Conservation (phyloP, 1,140 invertebrate species). For the Brevipalpus yothersi region DNA sequence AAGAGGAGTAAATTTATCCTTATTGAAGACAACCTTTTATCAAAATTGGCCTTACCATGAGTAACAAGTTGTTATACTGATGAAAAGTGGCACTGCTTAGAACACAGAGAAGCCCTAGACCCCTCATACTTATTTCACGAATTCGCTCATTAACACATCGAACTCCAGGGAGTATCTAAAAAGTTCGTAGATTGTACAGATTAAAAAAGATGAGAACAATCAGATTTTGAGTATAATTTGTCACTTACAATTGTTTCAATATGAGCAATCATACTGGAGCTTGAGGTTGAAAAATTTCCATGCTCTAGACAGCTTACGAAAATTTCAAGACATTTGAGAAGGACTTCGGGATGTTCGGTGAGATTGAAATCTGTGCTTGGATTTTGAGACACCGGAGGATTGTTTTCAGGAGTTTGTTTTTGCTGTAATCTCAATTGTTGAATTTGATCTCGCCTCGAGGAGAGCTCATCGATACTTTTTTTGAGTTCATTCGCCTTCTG, state of each 20-base stretch:
- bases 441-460: not conserved
- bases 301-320: constrained; percentile 2
- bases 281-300: not conserved
- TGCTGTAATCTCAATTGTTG: not conserved
- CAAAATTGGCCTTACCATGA: not conserved
- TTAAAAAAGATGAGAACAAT: not conserved
- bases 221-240: not conserved
- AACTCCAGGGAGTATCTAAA: not conserved
- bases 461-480: not conserved
- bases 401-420: not conserved
- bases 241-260: constrained; percentile 2
- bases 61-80: not conserved
- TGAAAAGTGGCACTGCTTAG: not conserved
- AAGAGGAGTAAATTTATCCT: not conserved
- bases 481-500: not conserved
- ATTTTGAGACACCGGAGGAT: not conserved
- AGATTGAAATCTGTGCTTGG: not conserved
- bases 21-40: not conserved
- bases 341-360: not conserved
- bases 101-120: not conserved
- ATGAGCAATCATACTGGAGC: not conserved
- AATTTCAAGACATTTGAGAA: constrained; percentile 3
- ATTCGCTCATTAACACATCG: not conserved
- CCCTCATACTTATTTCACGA: not conserved
- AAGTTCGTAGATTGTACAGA: not conserved